These are phyloP conservation scores for Diplodus sargus DNA, from an alignment of 2,797 vertebrate species.

Conservation along the genomic window DNA sequence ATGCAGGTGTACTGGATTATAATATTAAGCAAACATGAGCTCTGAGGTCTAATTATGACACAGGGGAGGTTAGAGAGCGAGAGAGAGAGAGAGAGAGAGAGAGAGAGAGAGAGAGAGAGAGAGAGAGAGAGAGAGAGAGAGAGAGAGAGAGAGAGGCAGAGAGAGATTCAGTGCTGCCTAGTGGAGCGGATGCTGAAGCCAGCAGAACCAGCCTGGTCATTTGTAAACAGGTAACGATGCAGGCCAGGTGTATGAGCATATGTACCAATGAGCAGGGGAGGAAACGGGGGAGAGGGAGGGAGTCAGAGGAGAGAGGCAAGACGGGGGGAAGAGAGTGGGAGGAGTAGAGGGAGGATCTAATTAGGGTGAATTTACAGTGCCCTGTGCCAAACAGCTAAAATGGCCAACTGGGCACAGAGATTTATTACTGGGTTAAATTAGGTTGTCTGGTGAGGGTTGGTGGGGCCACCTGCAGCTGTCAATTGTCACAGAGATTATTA, in stretches of 20 bases:
- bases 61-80: slow-evolving; percentile 88
- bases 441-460: slow-evolving; percentile 76
- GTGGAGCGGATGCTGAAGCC: slow-evolving; percentile 95
- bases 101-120: slow-evolving; percentile 72
- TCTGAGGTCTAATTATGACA: slow-evolving; percentile 99
- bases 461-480: slow-evolving; percentile 77
- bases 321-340: slow-evolving; percentile 69
- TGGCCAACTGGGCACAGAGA: slow-evolving; percentile 83
- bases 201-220: slow-evolving; percentile 98
- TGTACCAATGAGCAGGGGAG: slow-evolving; percentile 84
- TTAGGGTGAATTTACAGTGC: slow-evolving; percentile 82
- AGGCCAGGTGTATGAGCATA: slow-evolving; percentile 94
- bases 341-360: slow-evolving; percentile 79
- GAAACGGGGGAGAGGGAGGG: slow-evolving; percentile 62
- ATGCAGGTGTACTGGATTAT: slow-evolving; percentile 86
- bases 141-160: slow-evolving; percentile 69
- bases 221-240: slow-evolving; percentile 97
- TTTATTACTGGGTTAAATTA: slow-evolving; percentile 83
- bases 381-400: slow-evolving; percentile 83
- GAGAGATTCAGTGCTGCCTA: slow-evolving; percentile 78
- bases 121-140: slow-evolving; percentile 65
- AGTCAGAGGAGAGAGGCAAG: slow-evolving; percentile 63
- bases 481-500: slow-evolving; percentile 78
- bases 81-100: slow-evolving; percentile 67
- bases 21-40: slow-evolving; percentile 92